Base-by-base conservation (phyloP, 2,113 vertebrate species). In the Ceyx cyanopectus region DNA sequence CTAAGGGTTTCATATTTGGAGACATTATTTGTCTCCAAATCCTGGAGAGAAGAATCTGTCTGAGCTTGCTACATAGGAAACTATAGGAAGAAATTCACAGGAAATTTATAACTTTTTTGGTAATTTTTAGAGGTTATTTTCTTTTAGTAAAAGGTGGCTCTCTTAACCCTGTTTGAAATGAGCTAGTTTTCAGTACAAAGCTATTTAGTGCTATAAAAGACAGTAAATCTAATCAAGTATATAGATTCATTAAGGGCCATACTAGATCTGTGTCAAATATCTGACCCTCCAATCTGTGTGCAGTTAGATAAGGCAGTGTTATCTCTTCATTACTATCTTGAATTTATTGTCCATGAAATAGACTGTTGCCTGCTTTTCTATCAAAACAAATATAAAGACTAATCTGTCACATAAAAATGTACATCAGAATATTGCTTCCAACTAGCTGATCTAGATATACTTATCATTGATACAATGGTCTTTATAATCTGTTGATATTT, bases 341-440 rank as follows among this genome's bases (percentile, higher is more conserved):
- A 97, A 97, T 98, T 97, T 97, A 98, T 97, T 97, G 97, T 95
- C 97, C 97, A 97, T 97, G 95, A 98, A 98, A 97, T 97, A 98
- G 96, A 93, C 96, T 97, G 96, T 97, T 98, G 95, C 95, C 97
- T 96, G 93, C 92, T 97, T 97, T 97, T 97, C 93, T 97, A 94
- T 97, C 95, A 97, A 98, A 98, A 98, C 97, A 98, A 98, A 98
- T 97, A 97, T 95, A 96, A 98, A 97, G 94, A 95, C 95, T 97
- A 97, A 97, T 96, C 94, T 97, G 92, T 93, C 80, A 96, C 86
- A 75, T 95, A 96, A 97, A 97, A 98, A 94, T 95, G 60, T 94
- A 96, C 97, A 83, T 96, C 90, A 80, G 91, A 94, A 87, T 96
- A 97, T 80, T 95, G 89, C 94, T 93, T 97, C 74, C 68, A 94